These are phyloP conservation scores for Odontesthes bonariensis DNA, from an alignment of 2,113 vertebrate species.

Conservation along the genomic window DNA sequence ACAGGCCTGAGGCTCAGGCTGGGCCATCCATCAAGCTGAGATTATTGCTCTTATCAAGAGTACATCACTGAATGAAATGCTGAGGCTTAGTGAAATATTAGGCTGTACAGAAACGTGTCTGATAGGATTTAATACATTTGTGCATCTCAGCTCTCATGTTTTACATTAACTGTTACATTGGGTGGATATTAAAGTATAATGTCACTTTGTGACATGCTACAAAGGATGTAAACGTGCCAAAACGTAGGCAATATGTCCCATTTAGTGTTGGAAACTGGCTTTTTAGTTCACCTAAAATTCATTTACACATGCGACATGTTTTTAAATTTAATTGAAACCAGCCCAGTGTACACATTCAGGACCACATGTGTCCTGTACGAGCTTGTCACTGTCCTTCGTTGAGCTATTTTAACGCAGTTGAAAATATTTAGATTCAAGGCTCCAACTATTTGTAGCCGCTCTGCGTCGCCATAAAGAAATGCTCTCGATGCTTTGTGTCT, in stretches of 20 bases:
- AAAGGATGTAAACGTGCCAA: slow-evolving; percentile 17
- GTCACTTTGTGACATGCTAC: slow-evolving; percentile 2
- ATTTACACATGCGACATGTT: background rate
- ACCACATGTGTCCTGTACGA: background rate
- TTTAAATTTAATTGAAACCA: background rate
- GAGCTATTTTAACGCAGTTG: background rate
- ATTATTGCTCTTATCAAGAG: slow-evolving; percentile 82
- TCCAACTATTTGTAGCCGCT: background rate
- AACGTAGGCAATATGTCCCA: slow-evolving; percentile 13
- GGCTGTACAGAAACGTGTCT: slow-evolving; percentile 73
- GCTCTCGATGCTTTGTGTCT: background rate
- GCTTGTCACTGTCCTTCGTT: background rate
- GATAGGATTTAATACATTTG: slow-evolving; percentile 71
- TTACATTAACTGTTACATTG: slow-evolving; percentile 54
- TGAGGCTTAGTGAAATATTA: slow-evolving; percentile 80
- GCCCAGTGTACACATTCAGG: background rate
- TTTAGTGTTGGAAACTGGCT: background rate
- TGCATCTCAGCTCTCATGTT: slow-evolving; percentile 52
- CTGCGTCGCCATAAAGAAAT: background rate
- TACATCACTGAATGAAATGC: slow-evolving; percentile 80
- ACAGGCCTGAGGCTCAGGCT: slow-evolving; percentile 66
- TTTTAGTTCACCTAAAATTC: slow-evolving; percentile 1
- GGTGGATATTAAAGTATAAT: slow-evolving; percentile 41
- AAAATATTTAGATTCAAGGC: background rate
- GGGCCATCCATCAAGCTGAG: slow-evolving; percentile 78